phyloP scores from a whole-genome alignment of 2,113 vertebrate genomes.

The Hystrix cristata region DNA sequence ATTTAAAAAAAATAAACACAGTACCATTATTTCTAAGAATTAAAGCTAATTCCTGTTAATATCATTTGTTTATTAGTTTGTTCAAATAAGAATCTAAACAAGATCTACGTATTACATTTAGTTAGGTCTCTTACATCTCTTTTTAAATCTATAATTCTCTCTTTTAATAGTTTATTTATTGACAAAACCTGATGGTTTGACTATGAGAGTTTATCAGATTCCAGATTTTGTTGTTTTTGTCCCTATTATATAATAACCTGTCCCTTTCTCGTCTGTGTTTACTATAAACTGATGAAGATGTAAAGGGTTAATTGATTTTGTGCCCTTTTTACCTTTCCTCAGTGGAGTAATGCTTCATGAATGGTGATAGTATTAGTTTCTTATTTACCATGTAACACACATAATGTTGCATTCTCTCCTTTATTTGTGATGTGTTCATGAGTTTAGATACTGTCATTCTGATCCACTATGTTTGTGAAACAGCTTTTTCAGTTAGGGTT shows the following conservation, averaged over 20 bases:
- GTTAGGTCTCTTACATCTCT: not conserved
- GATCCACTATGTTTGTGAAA: not conserved
- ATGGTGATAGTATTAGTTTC: not conserved
- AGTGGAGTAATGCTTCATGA: not conserved
- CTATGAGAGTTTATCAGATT: not conserved
- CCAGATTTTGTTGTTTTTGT: not conserved
- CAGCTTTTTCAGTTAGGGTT: not conserved
- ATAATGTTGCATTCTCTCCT: not conserved
- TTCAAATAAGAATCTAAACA: conserved; percentile 25
- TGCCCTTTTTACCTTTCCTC: not conserved
- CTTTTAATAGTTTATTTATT: not conserved
- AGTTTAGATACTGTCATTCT: not conserved
- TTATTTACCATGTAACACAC: not conserved
- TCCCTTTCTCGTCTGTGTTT: not conserved
- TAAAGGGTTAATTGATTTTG: not conserved
- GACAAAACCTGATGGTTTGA: not conserved
- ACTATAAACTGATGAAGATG: not conserved
- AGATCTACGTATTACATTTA: not conserved
- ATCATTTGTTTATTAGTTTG: not conserved
- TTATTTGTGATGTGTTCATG: conserved; percentile 1
- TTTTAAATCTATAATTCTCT: not conserved
- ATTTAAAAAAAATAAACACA: not conserved
- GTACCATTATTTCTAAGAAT: not conserved
- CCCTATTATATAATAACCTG: not conserved
- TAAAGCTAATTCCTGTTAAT: not conserved